Base-by-base conservation (phyloP, 2,888 invertebrate genomes). In the Nephrotoma flavescens region DNA sequence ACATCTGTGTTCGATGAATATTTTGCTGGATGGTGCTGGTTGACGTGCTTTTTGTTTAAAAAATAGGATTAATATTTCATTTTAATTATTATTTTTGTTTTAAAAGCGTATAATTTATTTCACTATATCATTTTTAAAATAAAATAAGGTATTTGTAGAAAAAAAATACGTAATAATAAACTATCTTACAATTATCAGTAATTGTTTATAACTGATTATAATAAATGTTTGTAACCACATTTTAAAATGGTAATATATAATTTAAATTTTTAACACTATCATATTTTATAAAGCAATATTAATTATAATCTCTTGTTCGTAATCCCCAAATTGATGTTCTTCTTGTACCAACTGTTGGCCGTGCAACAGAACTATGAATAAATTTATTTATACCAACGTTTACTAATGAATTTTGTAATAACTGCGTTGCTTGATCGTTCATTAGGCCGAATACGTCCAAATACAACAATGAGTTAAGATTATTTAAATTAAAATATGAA, bases 251-350 rank as follows among this genome's bases (percentile, higher is more conserved):
- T 31, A 71, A 71, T 71, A 71, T 71, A 71, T 47, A 12, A 71
- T 71, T 31, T 71, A 31, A 19, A 71, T 71, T 71, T 71, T 31
- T 71, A 71, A 71, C 71, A 71, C 31, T 71, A 31, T 31, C 2
- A 71, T 71, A 9, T 71, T 31, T 71, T 71, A 0, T 31, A 71
- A 31, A 31, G 9, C 31, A 71, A 57, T 15, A 2, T 52, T 31
- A 71, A 41, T 42, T 86, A 93, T 92, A 96, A 92, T 97, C 97
- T 90, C 97, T 93, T 5, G 96, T 96, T 86, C 96, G 92, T 42
- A 97, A 92, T 0, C 96, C 96, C 98, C 98, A 98, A 90, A 98
- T 96, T 41, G 97, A 97, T 0, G 97, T 97, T 89, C 97, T 93
- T 88, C 96, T 93, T 0, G 95, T 93, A 0, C 98, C 98, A 0